A percentile compares a stretch with the other conserved stretches of the same genome.
Evolutionary conservation across 2,888 invertebrate species (phyloP).

Genomic region (Rhaphigaster nebulosa): DNA sequence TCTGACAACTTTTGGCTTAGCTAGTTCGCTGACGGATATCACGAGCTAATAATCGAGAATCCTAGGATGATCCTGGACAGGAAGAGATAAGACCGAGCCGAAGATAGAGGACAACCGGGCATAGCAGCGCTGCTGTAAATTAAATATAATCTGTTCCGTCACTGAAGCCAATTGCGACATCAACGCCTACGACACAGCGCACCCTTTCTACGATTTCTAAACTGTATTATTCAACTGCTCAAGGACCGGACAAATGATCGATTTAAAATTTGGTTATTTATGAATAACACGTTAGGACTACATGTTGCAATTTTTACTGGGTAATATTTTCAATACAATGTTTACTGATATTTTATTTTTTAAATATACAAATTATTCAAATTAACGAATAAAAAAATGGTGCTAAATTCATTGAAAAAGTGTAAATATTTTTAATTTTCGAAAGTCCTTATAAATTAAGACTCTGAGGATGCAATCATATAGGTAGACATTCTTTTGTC

Average conservation of each 20-base stretch:
- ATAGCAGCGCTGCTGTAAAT: constrained; percentile 21
- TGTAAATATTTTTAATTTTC: too few relatives aligned
- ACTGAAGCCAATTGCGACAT: constrained; percentile 23
- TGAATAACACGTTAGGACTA: too few relatives aligned
- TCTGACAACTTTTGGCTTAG: not conserved
- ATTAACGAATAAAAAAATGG: too few relatives aligned
- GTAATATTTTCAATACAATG: too few relatives aligned
- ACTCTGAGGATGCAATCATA: too few relatives aligned
- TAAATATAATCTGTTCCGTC: constrained; percentile 34
- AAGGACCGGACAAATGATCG: not conserved
- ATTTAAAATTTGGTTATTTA: not conserved
- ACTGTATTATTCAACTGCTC: constrained; percentile 33
- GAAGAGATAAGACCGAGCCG: not conserved
- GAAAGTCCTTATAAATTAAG: too few relatives aligned
- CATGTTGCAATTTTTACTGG: too few relatives aligned
- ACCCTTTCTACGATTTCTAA: constrained; percentile 46
- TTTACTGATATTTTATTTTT: too few relatives aligned
- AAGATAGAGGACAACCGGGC: not conserved
- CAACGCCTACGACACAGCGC: constrained; percentile 31
- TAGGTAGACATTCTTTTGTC: too few relatives aligned
- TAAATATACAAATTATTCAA: too few relatives aligned
- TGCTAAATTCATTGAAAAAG: too few relatives aligned
- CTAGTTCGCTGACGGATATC: not conserved
- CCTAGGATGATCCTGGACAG: not conserved
- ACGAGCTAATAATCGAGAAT: not conserved